Evolutionary conservation across 2,113 vertebrate species (phyloP).

Genomic region (Cettia cetti): DNA sequence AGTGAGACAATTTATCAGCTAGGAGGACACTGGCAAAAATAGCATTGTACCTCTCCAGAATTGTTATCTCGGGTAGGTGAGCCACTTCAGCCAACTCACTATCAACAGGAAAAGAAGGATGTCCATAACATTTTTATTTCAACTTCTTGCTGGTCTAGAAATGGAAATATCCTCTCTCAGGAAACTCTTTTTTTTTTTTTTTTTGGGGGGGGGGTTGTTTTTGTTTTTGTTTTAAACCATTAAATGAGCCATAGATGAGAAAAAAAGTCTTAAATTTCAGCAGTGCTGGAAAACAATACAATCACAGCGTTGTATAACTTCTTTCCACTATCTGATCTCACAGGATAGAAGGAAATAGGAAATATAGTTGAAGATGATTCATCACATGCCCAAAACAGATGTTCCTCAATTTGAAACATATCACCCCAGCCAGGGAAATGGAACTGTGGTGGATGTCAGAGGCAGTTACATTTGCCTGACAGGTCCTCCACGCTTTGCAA

Average conservation of each 20-base stretch:
- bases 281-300: background rate
- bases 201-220: background rate
- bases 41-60: background rate
- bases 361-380: slow-evolving; percentile 35
- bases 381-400: background rate
- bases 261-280: background rate
- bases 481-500: background rate
- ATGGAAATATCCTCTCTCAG: background rate
- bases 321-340: slow-evolving; percentile 13
- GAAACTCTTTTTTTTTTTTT: background rate
- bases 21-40: background rate
- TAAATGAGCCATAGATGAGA: background rate
- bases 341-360: slow-evolving; percentile 12
- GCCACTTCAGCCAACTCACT: background rate
- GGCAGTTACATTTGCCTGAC: slow-evolving; percentile 37
- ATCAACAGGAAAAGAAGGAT: background rate
- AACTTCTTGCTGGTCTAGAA: background rate
- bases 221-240: background rate
- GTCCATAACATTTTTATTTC: background rate
- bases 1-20: background rate
- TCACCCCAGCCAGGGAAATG: slow-evolving; percentile 9
- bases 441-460: slow-evolving; percentile 19
- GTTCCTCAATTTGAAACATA: slow-evolving; percentile 20
- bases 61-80: background rate
- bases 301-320: background rate